Evolutionary conservation across 2,113 vertebrate genomes (phyloP).

Genomic region (Apodemus sylvaticus): DNA sequence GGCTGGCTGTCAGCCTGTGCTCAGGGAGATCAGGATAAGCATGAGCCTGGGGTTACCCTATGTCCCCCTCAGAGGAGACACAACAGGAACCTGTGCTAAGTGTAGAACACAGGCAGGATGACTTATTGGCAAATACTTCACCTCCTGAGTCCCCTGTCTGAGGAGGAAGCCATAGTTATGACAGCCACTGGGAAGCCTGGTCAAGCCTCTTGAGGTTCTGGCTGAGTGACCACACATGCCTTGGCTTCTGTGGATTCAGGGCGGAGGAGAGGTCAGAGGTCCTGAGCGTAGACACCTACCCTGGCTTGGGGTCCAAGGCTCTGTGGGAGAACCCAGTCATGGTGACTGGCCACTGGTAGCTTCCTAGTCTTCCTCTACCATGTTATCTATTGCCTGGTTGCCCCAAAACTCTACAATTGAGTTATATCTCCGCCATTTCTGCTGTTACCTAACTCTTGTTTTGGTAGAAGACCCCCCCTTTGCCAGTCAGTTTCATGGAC

Average conservation of each 20-base stretch:
- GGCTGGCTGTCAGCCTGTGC: not conserved
- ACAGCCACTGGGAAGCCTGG: not conserved
- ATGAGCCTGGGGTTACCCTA: not conserved
- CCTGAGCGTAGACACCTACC: not conserved
- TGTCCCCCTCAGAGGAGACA: not conserved
- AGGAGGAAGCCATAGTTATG: not conserved
- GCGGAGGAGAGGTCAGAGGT: not conserved
- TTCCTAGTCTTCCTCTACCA: not conserved
- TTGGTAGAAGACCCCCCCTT: not conserved
- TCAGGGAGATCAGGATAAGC: not conserved
- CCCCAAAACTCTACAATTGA: not conserved
- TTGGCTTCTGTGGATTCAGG: not conserved
- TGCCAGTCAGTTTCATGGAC: not conserved
- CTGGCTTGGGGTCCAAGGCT: not conserved
- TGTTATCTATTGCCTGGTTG: not conserved
- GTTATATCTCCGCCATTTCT: accelerated
- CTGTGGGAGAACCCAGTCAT: not conserved
- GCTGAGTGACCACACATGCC: not conserved
- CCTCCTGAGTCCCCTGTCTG: not conserved
- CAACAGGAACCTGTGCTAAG: not conserved
- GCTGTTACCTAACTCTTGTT: not conserved
- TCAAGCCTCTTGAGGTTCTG: not conserved
- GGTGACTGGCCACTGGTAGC: accelerated
- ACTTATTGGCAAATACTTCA: not conserved
- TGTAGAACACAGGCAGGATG: not conserved